Conservation (phyloP, 2,888 invertebrate species). For the Chaitophorus viminalis region DNA sequence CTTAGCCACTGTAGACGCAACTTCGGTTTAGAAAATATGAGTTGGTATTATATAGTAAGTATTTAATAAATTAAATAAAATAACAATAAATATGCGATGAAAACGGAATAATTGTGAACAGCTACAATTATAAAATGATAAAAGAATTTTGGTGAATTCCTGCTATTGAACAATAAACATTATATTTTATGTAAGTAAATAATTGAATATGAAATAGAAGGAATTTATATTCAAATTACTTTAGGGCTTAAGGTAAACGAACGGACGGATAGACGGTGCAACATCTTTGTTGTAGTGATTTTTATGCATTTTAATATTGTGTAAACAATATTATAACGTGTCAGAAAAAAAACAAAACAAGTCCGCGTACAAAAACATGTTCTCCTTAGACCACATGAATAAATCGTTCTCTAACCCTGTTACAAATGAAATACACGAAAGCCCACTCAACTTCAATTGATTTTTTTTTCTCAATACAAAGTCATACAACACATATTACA, state of each 20-base stretch:
- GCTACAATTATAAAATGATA: no score
- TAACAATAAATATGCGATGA: no score
- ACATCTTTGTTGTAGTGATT: constrained; percentile 5
- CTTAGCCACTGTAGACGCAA: no score
- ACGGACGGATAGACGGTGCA: neutral
- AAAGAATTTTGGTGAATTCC: no score
- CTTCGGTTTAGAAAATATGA: no score
- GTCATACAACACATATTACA: neutral
- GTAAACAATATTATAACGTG: constrained; percentile 46
- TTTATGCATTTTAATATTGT: constrained; percentile 24
- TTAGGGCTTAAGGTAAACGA: neutral
- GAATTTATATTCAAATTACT: neutral
- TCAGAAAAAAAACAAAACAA: constrained; percentile 1
- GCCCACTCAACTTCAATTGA: constrained; percentile 38
- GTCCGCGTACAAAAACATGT: neutral
- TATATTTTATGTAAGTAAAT: no score
- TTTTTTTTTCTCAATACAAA: constrained; percentile 3
- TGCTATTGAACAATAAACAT: no score
- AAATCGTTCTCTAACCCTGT: constrained; percentile 24
- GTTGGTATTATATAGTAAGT: no score
- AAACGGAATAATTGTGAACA: no score
- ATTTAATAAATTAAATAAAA: no score
- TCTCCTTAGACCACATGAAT: constrained; percentile 6
- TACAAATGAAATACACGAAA: neutral
- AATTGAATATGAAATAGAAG: no score